These are phyloP conservation scores for Colletes latitarsis DNA, from an alignment of 1,140 invertebrate genomes.

Conservation along the genomic window DNA sequence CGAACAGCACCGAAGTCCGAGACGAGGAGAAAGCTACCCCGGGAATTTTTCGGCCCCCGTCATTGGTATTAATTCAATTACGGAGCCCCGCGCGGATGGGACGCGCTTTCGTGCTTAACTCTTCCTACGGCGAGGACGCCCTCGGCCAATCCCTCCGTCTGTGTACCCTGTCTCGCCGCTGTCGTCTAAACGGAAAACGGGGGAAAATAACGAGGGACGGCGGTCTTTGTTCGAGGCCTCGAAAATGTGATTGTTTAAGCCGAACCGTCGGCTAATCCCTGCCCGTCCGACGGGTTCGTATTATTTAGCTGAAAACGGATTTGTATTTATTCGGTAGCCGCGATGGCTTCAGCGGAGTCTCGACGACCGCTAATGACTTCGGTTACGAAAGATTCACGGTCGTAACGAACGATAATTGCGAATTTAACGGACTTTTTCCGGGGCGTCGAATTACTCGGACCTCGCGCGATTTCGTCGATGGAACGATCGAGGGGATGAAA, in stretches of 20 bases:
- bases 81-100: not conserved
- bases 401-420: too few relatives aligned
- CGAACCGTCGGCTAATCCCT: constrained; percentile 36
- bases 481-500: too few relatives aligned
- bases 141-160: constrained; percentile 7
- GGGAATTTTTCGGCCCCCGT: not conserved
- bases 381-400: too few relatives aligned
- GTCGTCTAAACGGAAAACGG: constrained; percentile 34
- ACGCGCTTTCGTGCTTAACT: constrained; percentile 12
- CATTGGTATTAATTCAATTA: constrained; percentile 24
- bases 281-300: not conserved
- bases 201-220: constrained; percentile 29
- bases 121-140: constrained; percentile 3
- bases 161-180: constrained; percentile 44
- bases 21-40: not conserved
- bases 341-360: not conserved
- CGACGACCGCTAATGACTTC: constrained; percentile 10
- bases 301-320: constrained; percentile 21
- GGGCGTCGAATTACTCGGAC: too few relatives aligned
- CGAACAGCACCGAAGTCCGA: not conserved
- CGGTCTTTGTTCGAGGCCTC: constrained; percentile 44
- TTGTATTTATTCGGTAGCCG: constrained; percentile 37
- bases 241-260: constrained; percentile 54
- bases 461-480: too few relatives aligned
- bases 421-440: too few relatives aligned